Percentiles rank a stretch among this genome's conserved stretches.
phyloP scores from a whole-genome alignment of 2,113 vertebrate genomes.

The Boleophthalmus pectinirostris region DNA sequence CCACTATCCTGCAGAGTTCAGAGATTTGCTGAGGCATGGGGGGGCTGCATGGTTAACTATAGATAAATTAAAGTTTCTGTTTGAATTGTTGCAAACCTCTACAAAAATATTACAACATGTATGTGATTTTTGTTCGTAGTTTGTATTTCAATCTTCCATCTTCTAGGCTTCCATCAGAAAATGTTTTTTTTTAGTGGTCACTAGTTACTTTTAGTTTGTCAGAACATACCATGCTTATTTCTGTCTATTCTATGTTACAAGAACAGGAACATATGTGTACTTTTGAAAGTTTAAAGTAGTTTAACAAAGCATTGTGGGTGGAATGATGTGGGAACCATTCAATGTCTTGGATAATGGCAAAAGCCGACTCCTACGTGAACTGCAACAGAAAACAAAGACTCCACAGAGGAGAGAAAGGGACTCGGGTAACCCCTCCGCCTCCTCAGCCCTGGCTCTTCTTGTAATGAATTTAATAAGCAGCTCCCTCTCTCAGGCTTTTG shows the following conservation, averaged over 20 bases:
- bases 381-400: conserved; percentile 62
- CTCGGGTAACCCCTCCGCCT: conserved; percentile 12
- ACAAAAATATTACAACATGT: too few relatives aligned
- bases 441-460: conserved; percentile 1
- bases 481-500: conserved; percentile 29
- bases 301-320: conserved; percentile 24
- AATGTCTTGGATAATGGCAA: conserved; percentile 61
- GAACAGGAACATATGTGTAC: background rate
- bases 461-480: conserved; percentile 61
- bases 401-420: conserved; percentile 47
- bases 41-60: background rate
- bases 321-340: conserved; percentile 55
- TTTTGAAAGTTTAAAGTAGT: conserved; percentile 12
- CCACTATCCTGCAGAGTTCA: conserved; percentile 13
- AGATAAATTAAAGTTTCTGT: background rate
- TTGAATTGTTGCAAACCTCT: background rate
- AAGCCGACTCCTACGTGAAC: conserved; percentile 60
- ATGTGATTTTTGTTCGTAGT: too few relatives aligned
- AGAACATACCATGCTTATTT: background rate
- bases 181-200: too few relatives aligned
- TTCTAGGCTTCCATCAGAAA: too few relatives aligned
- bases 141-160: too few relatives aligned
- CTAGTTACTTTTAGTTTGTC: background rate
- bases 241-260: background rate
- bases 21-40: conserved; percentile 9